Evolutionary conservation across 2,797 vertebrate genomes (phyloP), one percentile per base, ranked within the genome.

Genomic region (Enteromius viviparus): DNA sequence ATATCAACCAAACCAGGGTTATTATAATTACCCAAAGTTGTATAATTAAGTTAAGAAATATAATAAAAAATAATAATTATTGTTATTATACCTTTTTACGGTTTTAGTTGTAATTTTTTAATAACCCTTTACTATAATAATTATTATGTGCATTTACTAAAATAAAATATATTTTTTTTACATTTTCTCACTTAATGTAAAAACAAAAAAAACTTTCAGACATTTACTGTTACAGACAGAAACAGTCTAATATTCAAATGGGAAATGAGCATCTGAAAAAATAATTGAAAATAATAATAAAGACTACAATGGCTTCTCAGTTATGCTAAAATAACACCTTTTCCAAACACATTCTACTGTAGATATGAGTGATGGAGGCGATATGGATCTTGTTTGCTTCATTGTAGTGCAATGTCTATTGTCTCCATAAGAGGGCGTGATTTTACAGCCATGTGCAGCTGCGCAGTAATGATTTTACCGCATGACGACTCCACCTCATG

Each of bases 371-470:
- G 14, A 26, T 1, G 8, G 17, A 66, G 42, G 23, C 4, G 0
- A 68, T 37, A 26, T 47, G 15, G 23, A 15, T 71, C 42, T 8
- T 23, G 45, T 4, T 53, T 74, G 71, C 19, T 74, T 74, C 34
- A 11, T 14, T 74, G 10, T 53, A 12, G 6, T 7, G 29, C 32
- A 37, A 53, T 53, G 29, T n/a, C n/a, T 45, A n/a, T 15, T 21
- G 2, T 47, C 8, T 47, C 78, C 78, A 80, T 29, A n/a, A 71
- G 68, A 62, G 55, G 66, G 51, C 17, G 12, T 53, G 14, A 23
- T 11, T 62, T 21, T 47, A 71, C 6, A 80, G 37, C 7, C 15
- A 42, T 9, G 17, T 14, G 42, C 65, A 79, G 76, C 45, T 51
- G 45, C 29, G 4, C 9, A 12, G 21, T 14, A 37, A 2, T 42